Evolutionary conservation across 2,113 vertebrate genomes (phyloP).

Genomic region (Anas platyrhynchos): DNA sequence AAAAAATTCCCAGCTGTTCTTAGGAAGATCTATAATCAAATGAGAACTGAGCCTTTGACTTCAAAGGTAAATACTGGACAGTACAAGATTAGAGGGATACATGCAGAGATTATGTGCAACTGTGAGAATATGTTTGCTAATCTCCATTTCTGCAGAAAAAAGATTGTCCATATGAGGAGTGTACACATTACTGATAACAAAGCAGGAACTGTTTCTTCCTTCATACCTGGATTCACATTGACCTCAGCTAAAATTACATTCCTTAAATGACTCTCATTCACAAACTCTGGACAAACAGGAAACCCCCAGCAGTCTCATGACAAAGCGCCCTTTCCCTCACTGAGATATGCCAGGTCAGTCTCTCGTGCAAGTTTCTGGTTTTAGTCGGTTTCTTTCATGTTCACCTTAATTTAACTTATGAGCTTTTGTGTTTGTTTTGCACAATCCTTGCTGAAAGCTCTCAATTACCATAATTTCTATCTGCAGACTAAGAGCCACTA

Average conservation of each 20-base stretch:
- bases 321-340: not conserved
- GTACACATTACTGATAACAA: not conserved
- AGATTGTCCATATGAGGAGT: not conserved
- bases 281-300: not conserved
- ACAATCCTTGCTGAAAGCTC: not conserved
- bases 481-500: not conserved
- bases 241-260: not conserved
- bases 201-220: not conserved
- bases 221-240: not conserved
- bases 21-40: slow-evolving; percentile 17
- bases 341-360: not conserved
- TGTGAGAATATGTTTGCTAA: not conserved
- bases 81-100: not conserved
- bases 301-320: not conserved
- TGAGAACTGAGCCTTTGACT: not conserved
- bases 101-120: fast-evolving
- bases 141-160: not conserved
- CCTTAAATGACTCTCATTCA: not conserved
- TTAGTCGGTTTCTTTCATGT: not conserved
- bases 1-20: slow-evolving; percentile 30
- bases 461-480: not conserved
- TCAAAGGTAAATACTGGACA: not conserved
- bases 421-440: not conserved
- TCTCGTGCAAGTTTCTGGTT: not conserved
- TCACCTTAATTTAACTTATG: not conserved